Evolutionary conservation across 2,797 vertebrate species (phyloP), one percentile per base, ranked within the genome.

Genomic region (Cryptoprocta ferox): DNA sequence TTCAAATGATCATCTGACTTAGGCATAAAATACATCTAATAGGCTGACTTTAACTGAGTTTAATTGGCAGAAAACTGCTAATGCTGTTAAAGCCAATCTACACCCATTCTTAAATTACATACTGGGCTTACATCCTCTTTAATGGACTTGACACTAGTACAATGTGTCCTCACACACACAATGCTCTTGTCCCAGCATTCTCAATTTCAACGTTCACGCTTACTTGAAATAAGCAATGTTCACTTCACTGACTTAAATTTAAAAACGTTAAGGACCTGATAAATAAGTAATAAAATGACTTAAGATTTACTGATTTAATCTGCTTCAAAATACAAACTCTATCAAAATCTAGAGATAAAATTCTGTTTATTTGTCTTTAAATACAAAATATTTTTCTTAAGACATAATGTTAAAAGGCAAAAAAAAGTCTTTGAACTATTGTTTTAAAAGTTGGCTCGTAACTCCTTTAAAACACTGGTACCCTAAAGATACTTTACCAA

Each of bases 281-380:
- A 42, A 78, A 61, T 66, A 42, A 78, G 59, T 66, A 89, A 68
- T 75, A 89, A 13, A 14, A 81, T 73, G 21, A 87, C 24, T 59
- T 73, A 76, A 70, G 37, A 2, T 8, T 87, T 94, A 78, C 50
- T 94, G 71, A 86, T 78, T 94, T 90, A 80, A 78, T 68, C 63
- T 84, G 68, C 39, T 85, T 93, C 39, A 96, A 95, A 95, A 73
- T 81, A 81, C 92, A 95, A 92, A 85, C 37, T 81, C 18, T 82
- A 85, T 18, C 32, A 73, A 15, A 95, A 79, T 71, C 18, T 14
- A 89, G 61, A 95, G 45, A 76, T 42, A 85, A 95, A 93, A 90
- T 84, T 94, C n/a, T 85, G 45, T 26, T 89, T 66, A 85, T 94
- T 35, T 91, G 11, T 82, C 90, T 96, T 94, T 76, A 96, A 95